Base-by-base conservation (phyloP, 1,140 invertebrate genomes). In the Drosophila serrata region DNA sequence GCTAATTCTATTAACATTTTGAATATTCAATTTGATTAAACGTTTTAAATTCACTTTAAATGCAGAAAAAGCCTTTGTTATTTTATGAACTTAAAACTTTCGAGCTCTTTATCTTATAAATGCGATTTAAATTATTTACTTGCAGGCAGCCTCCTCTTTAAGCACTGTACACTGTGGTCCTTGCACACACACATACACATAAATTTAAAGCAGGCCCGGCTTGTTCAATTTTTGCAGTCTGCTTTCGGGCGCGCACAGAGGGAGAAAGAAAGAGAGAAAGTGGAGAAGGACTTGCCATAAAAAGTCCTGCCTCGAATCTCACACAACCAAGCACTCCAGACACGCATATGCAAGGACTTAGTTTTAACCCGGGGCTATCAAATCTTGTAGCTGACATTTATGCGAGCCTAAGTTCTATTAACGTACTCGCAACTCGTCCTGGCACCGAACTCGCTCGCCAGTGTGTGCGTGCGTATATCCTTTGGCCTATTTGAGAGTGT, bases 381-480 rank as follows among this genome's bases (percentile, higher is more conserved):
- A 90, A 85, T 81, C 85, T 90, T 90, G 81, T 85, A 69, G 81
- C 78, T 85, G 85, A 90, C 85, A 90, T 90, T 90, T 90, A 90
- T 90, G 85, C 86, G 76, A 80, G 80, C 75, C 79, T 88, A 70
- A 82, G 60, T 78, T 72, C 63, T 80, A 82, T 79, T 80, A 88
- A 79, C 68, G 80, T 72, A 40, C 53, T 65, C 48, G 53, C 57
- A 70, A 56, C 72, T 63, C 51, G 57, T 59, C 33, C 27, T 60
- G 39, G 48, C 59, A 57, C 51, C 72, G 27, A 46, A 42, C 48
- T 17, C 49, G 17, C 49, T 29, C 19, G 31, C 33, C 12, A 33
- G 24, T 62, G 42, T 40, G 48, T 60, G 42, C 15, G 29, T 19
- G 64, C n/a, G 27, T 46, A 48, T 61, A 55, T 75, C 68, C 69